Evolutionary conservation across 1,140 invertebrate genomes (phyloP).

Genomic region (Panonychus citri): DNA sequence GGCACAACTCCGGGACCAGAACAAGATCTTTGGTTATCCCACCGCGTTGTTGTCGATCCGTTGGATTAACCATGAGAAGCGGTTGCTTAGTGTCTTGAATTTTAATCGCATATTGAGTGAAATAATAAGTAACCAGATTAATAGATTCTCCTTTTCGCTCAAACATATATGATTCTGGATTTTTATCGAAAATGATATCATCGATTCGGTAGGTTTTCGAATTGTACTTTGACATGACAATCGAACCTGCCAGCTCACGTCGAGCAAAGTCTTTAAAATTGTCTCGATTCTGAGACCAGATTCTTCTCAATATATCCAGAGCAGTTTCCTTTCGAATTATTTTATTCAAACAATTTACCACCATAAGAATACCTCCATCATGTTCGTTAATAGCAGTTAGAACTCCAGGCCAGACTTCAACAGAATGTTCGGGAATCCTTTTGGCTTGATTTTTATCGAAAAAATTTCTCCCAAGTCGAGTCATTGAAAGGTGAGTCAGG

Average conservation of each 20-base stretch:
- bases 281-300: background rate
- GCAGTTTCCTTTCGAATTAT: slow-evolving; percentile 31
- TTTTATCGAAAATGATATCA: slow-evolving; percentile 25
- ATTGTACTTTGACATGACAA: slow-evolving; percentile 26
- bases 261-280: slow-evolving; percentile 3
- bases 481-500: background rate
- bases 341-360: slow-evolving; percentile 49
- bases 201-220: slow-evolving; percentile 27
- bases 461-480: slow-evolving; percentile 1
- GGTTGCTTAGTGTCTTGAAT: slow-evolving; percentile 22
- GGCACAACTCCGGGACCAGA: slow-evolving; percentile 22
- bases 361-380: slow-evolving; percentile 41
- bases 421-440: background rate
- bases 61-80: slow-evolving; percentile 15
- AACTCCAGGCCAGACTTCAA: slow-evolving; percentile 22
- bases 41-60: background rate
- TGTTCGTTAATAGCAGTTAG: slow-evolving; percentile 51
- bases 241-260: slow-evolving; percentile 14
- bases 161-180: slow-evolving; percentile 20
- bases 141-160: slow-evolving; percentile 15
- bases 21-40: background rate
- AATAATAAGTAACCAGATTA: slow-evolving; percentile 22
- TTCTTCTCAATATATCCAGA: slow-evolving; percentile 1
- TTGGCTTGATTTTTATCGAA: background rate
- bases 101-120: slow-evolving; percentile 19